Conservation (phyloP, 2,888 invertebrate genomes). For the Polietes domitor region DNA sequence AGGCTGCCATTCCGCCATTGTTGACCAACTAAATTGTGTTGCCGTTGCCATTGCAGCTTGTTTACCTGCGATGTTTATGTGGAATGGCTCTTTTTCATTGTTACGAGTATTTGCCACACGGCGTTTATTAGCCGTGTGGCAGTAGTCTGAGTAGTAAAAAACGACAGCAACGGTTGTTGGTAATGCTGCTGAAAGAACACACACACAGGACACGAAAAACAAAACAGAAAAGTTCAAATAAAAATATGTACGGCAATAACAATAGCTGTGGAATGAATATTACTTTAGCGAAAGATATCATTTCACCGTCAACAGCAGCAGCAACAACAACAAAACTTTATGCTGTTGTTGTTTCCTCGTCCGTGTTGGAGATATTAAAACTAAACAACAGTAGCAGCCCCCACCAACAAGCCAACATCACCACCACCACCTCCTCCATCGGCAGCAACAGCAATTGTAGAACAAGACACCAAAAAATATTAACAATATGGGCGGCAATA, state of each 20-base stretch:
- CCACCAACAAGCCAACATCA: conserved; percentile 26
- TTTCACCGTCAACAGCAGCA: conserved; percentile 1
- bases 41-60: neutral
- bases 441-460: neutral
- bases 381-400: conserved; percentile 37
- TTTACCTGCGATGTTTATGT: conserved; percentile 10
- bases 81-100: conserved; percentile 9
- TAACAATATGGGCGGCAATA: conserved; percentile 32
- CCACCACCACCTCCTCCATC: neutral
- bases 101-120: conserved; percentile 10
- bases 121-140: neutral
- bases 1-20: neutral
- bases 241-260: conserved; percentile 59
- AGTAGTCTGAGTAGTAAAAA: neutral
- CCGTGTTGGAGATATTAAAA: conserved; percentile 59
- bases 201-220: no score
- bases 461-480: conserved; percentile 25
- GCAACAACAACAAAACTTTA: neutral
- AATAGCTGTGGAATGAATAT: conserved; percentile 57
- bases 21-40: conserved; percentile 16
- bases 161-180: conserved; percentile 18
- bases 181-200: conserved; percentile 29
- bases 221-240: conserved; percentile 30
- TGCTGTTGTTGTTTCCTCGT: neutral
- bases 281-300: conserved; percentile 34